These are phyloP conservation scores for Vesta saturnalis DNA, from an alignment of 2,888 invertebrate genomes.

Conservation along the genomic window DNA sequence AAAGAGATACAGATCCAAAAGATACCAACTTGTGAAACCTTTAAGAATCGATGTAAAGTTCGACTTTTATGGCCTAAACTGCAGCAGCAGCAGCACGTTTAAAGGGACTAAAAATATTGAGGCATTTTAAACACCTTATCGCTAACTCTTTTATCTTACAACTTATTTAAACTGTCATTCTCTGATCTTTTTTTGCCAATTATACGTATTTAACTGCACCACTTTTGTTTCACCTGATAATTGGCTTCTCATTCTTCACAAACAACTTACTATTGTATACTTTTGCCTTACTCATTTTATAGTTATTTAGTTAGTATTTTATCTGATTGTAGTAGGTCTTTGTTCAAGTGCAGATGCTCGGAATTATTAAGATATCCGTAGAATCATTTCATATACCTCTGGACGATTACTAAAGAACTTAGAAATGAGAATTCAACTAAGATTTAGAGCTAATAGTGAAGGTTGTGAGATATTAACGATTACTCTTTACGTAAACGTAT, in stretches of 20 bases:
- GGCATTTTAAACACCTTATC: slow-evolving; percentile 40
- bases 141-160: slow-evolving; percentile 44
- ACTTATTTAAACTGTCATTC: slow-evolving; percentile 47
- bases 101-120: slow-evolving; percentile 26
- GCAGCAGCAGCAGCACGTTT: slow-evolving; percentile 22
- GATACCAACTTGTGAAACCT: slow-evolving; percentile 41
- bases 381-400: no score
- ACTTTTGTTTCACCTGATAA: background rate
- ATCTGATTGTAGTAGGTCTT: no score
- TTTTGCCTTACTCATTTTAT: no score
- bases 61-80: slow-evolving; percentile 26
- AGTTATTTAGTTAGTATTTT: background rate
- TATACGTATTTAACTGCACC: background rate
- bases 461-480: no score
- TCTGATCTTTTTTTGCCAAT: slow-evolving; percentile 10
- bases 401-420: no score
- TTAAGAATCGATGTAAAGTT: slow-evolving; percentile 25
- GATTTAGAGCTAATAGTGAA: no score
- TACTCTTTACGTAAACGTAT: no score
- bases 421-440: no score
- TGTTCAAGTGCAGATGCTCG: no score
- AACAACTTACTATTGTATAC: background rate
- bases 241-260: background rate
- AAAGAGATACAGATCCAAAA: slow-evolving; percentile 47
- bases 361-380: no score